Conservation (phyloP, 2,797 vertebrate genomes). For the Arrhamphus sclerolepis region DNA sequence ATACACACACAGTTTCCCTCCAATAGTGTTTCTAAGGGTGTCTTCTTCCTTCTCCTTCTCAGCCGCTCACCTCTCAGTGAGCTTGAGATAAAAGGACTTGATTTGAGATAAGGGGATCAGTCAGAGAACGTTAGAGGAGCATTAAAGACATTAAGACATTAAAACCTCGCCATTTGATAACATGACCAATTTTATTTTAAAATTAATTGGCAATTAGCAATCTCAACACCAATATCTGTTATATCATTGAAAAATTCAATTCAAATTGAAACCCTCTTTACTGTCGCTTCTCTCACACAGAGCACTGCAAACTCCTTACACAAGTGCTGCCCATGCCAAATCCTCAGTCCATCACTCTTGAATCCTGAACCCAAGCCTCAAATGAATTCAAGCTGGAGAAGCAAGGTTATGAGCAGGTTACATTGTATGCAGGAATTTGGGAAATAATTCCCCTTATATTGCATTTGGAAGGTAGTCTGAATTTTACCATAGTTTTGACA, state of each 20-base stretch:
- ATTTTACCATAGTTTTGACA: constrained; percentile 54
- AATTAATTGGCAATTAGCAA: constrained; percentile 12
- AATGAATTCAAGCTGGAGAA: constrained; percentile 79
- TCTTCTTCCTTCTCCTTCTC: constrained; percentile 57
- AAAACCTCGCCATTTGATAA: constrained; percentile 33
- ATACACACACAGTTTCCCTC: constrained; percentile 72
- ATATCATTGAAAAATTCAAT: constrained; percentile 10
- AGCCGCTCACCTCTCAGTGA: constrained; percentile 52
- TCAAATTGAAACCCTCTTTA: constrained; percentile 6
- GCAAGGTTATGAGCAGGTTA: constrained; percentile 80
- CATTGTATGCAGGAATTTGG: constrained; percentile 77
- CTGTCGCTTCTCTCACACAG: constrained; percentile 64
- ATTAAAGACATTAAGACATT: constrained; percentile 34
- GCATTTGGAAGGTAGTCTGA: constrained; percentile 70
- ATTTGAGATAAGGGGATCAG: constrained; percentile 64
- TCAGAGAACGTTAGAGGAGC: constrained; percentile 31
- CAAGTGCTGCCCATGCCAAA: constrained; percentile 68
- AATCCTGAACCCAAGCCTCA: constrained; percentile 76
- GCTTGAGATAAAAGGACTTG: constrained; percentile 61
- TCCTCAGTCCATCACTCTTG: constrained; percentile 67
- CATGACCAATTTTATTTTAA: constrained; percentile 15
- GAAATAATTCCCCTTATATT: constrained; percentile 83
- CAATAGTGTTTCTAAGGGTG: constrained; percentile 51
- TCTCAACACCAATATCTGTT: background rate
- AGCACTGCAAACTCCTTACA: constrained; percentile 57